Evolutionary conservation across 2,888 invertebrate species (phyloP).

Genomic region (Athetis lepigone): DNA sequence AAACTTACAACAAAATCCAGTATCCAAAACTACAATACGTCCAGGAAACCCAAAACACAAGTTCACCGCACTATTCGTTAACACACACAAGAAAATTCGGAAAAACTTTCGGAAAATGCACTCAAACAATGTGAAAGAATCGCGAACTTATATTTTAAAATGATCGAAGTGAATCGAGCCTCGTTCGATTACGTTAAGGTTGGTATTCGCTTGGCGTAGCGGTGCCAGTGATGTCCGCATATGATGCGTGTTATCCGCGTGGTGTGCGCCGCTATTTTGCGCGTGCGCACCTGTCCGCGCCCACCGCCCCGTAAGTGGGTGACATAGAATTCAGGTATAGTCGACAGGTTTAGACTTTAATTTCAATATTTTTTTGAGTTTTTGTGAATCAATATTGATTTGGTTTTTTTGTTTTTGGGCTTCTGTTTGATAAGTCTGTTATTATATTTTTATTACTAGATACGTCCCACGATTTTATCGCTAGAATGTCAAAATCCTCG

Average conservation of each 20-base stretch:
- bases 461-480: too few relatives aligned
- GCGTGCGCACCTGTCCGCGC: constrained; percentile 74
- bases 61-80: constrained; percentile 62
- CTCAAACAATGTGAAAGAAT: constrained; percentile 33
- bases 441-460: background rate
- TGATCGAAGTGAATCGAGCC: constrained; percentile 47
- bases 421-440: background rate
- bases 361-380: constrained; percentile 41
- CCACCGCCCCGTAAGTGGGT: constrained; percentile 74
- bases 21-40: constrained; percentile 41
- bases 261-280: constrained; percentile 83
- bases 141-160: constrained; percentile 23
- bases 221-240: constrained; percentile 53
- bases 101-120: constrained; percentile 50
- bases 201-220: constrained; percentile 58
- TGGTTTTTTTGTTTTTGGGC: background rate
- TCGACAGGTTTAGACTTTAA: constrained; percentile 65
- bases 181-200: constrained; percentile 59
- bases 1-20: constrained; percentile 56
- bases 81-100: constrained; percentile 51
- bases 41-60: constrained; percentile 54
- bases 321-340: constrained; percentile 75
- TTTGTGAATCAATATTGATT: constrained; percentile 15
- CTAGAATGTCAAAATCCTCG: too few relatives aligned
- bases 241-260: constrained; percentile 80